Percentiles rank a stretch among this genome's conserved stretches.
phyloP scores from a whole-genome alignment of 2,113 vertebrate species.

The Antigone vipio region DNA sequence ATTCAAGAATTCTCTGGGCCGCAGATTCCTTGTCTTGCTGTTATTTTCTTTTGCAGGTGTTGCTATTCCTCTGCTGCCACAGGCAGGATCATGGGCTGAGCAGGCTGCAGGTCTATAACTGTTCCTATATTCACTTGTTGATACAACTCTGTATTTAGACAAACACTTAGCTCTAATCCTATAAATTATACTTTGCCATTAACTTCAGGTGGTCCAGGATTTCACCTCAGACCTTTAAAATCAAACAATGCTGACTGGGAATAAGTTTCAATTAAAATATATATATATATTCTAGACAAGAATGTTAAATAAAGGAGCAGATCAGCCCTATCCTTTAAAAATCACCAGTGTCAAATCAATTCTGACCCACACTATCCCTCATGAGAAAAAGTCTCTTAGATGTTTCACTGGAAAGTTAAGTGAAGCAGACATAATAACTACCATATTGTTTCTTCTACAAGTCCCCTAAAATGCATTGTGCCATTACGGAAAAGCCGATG shows the following conservation, averaged over 20 bases:
- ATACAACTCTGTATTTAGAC: neutral
- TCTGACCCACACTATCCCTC: neutral
- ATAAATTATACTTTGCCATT: neutral
- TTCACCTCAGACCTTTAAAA: neutral
- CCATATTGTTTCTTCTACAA: neutral
- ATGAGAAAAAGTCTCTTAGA: neutral
- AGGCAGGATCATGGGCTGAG: neutral
- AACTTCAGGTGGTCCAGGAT: neutral
- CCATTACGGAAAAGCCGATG: accelerated
- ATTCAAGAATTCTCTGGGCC: neutral
- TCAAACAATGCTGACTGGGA: neutral
- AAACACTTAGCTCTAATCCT: neutral
- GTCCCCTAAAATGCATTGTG: neutral
- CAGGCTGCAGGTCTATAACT: neutral
- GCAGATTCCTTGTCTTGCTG: neutral
- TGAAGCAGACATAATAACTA: neutral
- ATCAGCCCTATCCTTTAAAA: neutral
- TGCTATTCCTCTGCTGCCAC: neutral
- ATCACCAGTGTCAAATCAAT: neutral
- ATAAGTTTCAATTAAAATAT: neutral
- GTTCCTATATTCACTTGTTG: neutral
- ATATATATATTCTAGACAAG: neutral
- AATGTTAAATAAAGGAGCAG: neutral
- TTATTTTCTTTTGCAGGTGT: neutral
- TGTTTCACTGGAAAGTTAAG: neutral